Evolutionary conservation across 2,113 vertebrate genomes (phyloP), one percentile per base, ranked within the genome.

Genomic region (Oreochromis niloticus): DNA sequence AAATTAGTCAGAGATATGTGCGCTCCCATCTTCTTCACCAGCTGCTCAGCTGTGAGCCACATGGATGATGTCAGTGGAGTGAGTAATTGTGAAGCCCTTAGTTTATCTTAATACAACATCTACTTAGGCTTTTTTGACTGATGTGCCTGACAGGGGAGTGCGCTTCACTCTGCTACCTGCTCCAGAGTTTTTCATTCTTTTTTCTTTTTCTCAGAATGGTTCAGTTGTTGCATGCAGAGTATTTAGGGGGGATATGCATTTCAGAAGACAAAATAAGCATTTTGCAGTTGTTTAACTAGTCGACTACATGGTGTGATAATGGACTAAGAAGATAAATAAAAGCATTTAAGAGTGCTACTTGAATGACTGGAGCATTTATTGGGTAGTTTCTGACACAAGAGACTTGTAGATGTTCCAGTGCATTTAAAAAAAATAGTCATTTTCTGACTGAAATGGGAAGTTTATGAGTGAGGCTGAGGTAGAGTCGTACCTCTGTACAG

Each of bases 21-120:
- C 2, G 3, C 39, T 84, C 7, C 4, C 68, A 81, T 86, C 43
- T 59, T 82, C 83, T 50, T 17, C 39, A 86, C 82, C 80, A 87
- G 43, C 10, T n/a, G n/a, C 54, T 91, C 81, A 91, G 89, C 89
- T 91, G 89, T 30, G 54, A 78, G 81, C 88, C 91, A 89, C 82
- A 90, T 92, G 84, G 78, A 36, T 41, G 54, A 79, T 83, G 61
- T 82, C 59, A 57, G 17, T 46, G 81, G 68, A 80, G 85, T 4
- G 81, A 87, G 78, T 68, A 27, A 73, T 48, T 73, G 14, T 48
- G 84, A 59, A 55, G 61, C 83, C 71, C 55, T 13, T 43, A 68
- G 34, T 61, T 79, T 79, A 83, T 80, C 81, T 89, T 91, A 90
- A 88, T 83, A 90, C 36, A 73, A 83, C 86, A 79, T 85, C 80